phyloP scores from a whole-genome alignment of 2,113 vertebrate species.

The Columba livia region DNA sequence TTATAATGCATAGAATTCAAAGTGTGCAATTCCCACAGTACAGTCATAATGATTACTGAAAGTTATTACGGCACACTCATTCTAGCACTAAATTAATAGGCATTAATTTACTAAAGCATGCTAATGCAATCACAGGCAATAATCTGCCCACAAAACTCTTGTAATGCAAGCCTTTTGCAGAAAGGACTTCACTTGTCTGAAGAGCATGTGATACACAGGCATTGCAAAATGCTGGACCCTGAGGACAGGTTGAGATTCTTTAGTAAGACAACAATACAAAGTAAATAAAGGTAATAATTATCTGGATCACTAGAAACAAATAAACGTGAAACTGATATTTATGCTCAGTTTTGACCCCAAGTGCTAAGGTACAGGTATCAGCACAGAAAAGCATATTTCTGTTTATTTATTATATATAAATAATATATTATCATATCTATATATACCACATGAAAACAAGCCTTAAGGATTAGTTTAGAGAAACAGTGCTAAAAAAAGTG shows the following conservation, averaged over 20 bases:
- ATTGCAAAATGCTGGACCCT: neutral
- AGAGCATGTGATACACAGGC: neutral
- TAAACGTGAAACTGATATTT: neutral
- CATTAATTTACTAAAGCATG: neutral
- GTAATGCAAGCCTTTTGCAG: neutral
- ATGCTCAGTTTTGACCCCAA: neutral
- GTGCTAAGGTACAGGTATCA: neutral
- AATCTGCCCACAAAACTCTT: neutral
- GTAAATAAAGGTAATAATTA: neutral
- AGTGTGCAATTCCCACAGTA: neutral
- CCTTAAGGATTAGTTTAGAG: neutral
- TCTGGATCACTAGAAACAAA: neutral
- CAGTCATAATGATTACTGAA: neutral
- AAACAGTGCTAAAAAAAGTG: neutral
- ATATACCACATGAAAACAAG: neutral
- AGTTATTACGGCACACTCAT: neutral
- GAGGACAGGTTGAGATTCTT: neutral
- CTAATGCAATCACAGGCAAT: neutral
- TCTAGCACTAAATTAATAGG: neutral
- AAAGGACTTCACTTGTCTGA: neutral
- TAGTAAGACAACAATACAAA: neutral
- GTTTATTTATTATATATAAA: neutral
- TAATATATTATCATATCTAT: neutral
- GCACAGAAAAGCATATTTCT: neutral
- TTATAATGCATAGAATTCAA: neutral